These are phyloP conservation scores for Chaunax sp. DNA, from an alignment of 2,797 vertebrate species.

Conservation along the genomic window DNA sequence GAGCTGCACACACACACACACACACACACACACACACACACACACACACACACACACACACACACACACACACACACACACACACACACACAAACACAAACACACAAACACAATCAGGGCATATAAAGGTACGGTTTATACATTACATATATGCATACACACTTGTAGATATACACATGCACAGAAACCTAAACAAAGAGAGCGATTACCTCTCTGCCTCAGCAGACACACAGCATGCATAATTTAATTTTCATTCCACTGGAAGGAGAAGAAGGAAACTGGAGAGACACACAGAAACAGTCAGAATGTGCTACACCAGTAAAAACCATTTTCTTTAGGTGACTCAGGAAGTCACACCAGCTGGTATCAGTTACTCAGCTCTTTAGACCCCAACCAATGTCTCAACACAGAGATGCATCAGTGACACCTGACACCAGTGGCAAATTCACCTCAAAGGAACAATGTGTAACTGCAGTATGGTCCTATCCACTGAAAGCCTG, in stretches of 20 bases:
- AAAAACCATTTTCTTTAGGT: constrained; percentile 34
- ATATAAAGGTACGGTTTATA: not conserved
- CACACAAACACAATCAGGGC: not conserved
- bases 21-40: no score
- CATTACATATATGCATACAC: constrained; percentile 8
- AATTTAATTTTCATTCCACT: constrained; percentile 67
- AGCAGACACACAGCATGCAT: constrained; percentile 47
- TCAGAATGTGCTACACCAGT: constrained; percentile 20
- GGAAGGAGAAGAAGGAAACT: constrained; percentile 27
- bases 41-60: no score
- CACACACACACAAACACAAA: no score
- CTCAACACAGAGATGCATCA: constrained; percentile 13
- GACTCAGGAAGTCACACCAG: constrained; percentile 30
- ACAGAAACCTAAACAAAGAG: constrained; percentile 4
- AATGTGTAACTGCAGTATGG: not conserved
- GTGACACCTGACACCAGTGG: constrained; percentile 27
- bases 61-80: no score
- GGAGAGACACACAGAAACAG: constrained; percentile 13
- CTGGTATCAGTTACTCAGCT: constrained; percentile 33
- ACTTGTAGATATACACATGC: not conserved
- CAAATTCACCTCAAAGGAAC: constrained; percentile 5
- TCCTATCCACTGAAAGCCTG: not conserved
- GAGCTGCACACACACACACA: no score
- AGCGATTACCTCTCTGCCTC: constrained; percentile 21
- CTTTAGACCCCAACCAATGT: constrained; percentile 4